Conservation (phyloP, 2,797 vertebrate species). For the Melanotaenia parkinsoni region DNA sequence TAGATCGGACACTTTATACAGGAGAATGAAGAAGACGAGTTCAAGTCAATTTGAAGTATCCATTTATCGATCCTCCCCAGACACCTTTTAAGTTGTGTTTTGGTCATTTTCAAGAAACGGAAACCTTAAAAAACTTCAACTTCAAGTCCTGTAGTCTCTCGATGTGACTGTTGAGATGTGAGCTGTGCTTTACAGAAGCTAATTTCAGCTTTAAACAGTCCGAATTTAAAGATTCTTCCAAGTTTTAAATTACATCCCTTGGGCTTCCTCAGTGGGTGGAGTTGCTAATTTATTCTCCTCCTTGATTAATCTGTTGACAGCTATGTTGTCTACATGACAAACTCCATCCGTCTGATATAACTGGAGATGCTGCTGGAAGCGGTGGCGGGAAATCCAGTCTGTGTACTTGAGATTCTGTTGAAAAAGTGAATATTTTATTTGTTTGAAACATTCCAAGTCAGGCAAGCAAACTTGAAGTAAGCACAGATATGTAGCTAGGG, state of each 20-base stretch:
- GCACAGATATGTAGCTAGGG: too few species aligned
- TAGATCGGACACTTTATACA: too few species aligned
- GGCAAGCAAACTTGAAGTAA: neutral
- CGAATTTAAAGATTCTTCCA: neutral
- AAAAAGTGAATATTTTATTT: neutral
- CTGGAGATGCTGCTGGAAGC: neutral
- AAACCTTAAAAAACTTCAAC: neutral
- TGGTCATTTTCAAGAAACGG: constrained; percentile 1
- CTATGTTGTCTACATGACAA: neutral
- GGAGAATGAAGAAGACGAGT: neutral
- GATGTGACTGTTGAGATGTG: neutral
- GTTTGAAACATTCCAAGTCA: neutral
- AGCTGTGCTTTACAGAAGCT: neutral
- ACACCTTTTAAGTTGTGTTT: neutral
- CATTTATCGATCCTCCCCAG: neutral
- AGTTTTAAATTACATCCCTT: neutral
- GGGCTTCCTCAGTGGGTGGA: neutral
- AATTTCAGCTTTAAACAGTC: neutral
- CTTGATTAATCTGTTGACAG: neutral
- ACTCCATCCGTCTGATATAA: neutral
- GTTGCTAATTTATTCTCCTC: neutral
- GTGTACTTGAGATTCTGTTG: neutral
- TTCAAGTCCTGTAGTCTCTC: neutral
- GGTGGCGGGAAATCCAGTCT: neutral
- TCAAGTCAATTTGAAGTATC: neutral